Conservation (phyloP, 2,113 vertebrate species). For the Vidua macroura region DNA sequence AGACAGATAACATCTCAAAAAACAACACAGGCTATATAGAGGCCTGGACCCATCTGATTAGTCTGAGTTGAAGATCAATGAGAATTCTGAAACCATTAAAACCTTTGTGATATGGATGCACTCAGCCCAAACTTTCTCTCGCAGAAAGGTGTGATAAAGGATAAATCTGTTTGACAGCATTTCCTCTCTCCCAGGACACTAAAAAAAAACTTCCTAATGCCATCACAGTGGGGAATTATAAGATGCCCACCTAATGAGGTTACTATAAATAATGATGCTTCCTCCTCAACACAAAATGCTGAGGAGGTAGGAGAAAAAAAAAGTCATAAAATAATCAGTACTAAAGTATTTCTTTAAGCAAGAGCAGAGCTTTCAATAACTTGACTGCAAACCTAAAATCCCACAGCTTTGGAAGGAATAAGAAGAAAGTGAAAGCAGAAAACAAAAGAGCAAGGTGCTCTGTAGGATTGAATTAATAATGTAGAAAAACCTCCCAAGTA, state of each 20-base stretch:
- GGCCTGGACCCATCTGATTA: not conserved
- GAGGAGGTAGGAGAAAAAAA: fast-evolving
- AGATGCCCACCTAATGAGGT: not conserved
- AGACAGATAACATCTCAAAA: not conserved
- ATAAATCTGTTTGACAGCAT: not conserved
- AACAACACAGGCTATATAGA: not conserved
- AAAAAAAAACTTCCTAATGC: not conserved
- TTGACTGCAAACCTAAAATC: not conserved
- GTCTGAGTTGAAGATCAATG: not conserved
- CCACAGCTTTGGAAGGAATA: not conserved
- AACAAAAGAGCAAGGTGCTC: not conserved
- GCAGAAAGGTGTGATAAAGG: not conserved
- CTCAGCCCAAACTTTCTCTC: not conserved
- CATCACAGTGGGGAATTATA: not conserved
- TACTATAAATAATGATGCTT: not conserved
- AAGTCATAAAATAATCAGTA: not conserved
- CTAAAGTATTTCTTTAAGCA: not conserved
- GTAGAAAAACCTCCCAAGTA: not conserved
- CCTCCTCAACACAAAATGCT: not conserved
- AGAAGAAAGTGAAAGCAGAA: not conserved
- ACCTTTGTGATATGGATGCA: not conserved
- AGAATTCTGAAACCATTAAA: not conserved
- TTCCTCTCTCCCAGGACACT: not conserved
- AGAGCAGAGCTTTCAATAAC: not conserved
- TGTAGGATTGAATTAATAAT: not conserved